A percentile compares a stretch with the other conserved stretches of the same genome.
phyloP scores from a whole-genome alignment of 1,140 invertebrate species.

The Microvelia longipes region DNA sequence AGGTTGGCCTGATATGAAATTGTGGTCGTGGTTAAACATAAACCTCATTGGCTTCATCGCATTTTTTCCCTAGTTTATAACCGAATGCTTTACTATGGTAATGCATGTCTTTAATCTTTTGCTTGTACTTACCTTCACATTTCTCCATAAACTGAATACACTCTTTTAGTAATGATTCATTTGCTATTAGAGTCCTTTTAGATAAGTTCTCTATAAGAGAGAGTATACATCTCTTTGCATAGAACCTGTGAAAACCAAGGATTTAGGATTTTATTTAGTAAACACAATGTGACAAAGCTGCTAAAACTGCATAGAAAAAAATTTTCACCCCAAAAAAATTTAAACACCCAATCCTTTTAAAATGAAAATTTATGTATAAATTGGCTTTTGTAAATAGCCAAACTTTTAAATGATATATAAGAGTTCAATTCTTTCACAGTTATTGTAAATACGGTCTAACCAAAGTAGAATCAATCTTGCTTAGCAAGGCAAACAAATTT shows the following conservation, averaged over 20 bases:
- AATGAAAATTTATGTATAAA: not conserved
- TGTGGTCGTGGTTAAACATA: no score
- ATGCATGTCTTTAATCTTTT: no score
- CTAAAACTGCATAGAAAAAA: not conserved
- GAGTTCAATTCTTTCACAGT: not conserved
- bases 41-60: no score
- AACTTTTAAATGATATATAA: not conserved
- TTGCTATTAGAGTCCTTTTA: slow-evolving; percentile 78
- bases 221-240: slow-evolving; percentile 85
- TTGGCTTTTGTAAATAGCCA: not conserved
- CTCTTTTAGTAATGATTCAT: slow-evolving; percentile 75
- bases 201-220: slow-evolving; percentile 83
- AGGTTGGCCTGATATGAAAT: no score
- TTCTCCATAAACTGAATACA: slow-evolving; percentile 85
- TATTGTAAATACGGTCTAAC: no score
- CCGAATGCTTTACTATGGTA: no score
- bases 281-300: not conserved
- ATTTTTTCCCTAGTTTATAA: no score
- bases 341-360: not conserved
- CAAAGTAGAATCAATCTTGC: no score
- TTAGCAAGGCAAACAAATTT: no score
- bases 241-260: slow-evolving; percentile 41
- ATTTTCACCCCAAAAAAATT: not conserved
- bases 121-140: slow-evolving; percentile 58
- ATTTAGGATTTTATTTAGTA: not conserved